phyloP scores from a whole-genome alignment of 2,888 invertebrate genomes.

The Noctua pronuba region DNA sequence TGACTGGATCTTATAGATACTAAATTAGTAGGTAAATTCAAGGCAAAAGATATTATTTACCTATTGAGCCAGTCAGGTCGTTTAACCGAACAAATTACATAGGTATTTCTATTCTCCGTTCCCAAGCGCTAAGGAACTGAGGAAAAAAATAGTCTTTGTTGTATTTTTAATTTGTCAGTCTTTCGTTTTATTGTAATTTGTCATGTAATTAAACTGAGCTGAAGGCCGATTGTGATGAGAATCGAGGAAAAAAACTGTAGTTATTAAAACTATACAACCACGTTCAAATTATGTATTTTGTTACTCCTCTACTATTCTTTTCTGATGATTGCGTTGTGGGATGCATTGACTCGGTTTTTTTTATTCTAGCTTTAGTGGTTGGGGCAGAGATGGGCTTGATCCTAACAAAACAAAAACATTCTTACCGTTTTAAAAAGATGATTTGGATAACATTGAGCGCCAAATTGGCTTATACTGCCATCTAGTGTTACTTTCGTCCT shows the following conservation, averaged over 20 bases:
- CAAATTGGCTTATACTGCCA: not conserved
- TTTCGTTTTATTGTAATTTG: slow-evolving; percentile 39
- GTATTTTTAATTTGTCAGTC: slow-evolving; percentile 25
- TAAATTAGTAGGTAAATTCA: not conserved
- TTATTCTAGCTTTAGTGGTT: not conserved
- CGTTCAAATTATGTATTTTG: not conserved
- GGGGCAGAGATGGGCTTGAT: not conserved
- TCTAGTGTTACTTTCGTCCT: not conserved
- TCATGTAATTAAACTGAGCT: slow-evolving; percentile 32
- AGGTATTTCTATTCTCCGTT: slow-evolving; percentile 10
- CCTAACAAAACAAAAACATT: not conserved
- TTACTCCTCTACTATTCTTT: not conserved
- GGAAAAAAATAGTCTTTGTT: slow-evolving; percentile 39
- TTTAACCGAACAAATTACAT: slow-evolving; percentile 8
- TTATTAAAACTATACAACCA: not conserved
- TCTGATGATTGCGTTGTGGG: not conserved
- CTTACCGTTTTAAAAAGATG: not conserved
- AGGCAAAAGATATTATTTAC: not conserved
- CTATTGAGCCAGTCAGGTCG: not conserved
- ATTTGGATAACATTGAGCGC: not conserved
- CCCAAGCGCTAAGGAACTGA: not conserved
- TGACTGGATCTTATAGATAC: not conserved
- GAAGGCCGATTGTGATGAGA: slow-evolving; percentile 22
- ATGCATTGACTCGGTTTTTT: not conserved
- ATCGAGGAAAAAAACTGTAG: not conserved